Base-by-base conservation (phyloP, 2,888 invertebrate genomes). In the Ennomos fuscantarius region DNA sequence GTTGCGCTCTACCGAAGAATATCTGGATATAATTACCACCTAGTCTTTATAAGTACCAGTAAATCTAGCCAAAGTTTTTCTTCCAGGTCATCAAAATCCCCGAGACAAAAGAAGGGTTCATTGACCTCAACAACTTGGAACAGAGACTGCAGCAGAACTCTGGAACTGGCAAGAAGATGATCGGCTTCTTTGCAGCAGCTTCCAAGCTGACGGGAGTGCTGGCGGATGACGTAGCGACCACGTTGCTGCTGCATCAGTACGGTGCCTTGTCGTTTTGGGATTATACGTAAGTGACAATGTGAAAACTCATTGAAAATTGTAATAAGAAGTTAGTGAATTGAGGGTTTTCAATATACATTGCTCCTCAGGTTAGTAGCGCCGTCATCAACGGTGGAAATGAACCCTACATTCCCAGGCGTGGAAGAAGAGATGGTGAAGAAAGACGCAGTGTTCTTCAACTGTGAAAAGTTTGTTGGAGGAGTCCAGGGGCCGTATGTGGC, bases 391-490 rank as follows among this genome's bases (percentile, higher is more conserved):
- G 94, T 98, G 55, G 96, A 97, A 72, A 97, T 98, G 96, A 98
- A 98, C 79, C 97, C 98, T 0, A 93, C 94, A 9, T 89, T 92
- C 55, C 84, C 89, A 1, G 95, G 95, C 35, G 95, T 95, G 1
- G 94, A 95, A 58, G 95, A 95, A 64, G 93, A 94, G n/a, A 93
- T 94, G 72, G 95, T 95, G 39, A 94, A 95, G 84, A 97, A 98
- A 79, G 98, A 98, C 84, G 97, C 97, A 0, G 90, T 98, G 54
- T 97, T 97, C 85, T 96, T 98, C 81, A 96, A 97, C 50, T 95
- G 96, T 46, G 97, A 97, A 89, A 98, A 98, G 85, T 97, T 98
- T 81, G 94, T 97, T 36, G 98, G 98, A 0, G 98, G 98, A 0
- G 96, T 97, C 0, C 97, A 97, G 76, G 97, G 97, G 0, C 97